Conservation (phyloP, 2,888 invertebrate genomes). For the Tetragonula carbonaria region DNA sequence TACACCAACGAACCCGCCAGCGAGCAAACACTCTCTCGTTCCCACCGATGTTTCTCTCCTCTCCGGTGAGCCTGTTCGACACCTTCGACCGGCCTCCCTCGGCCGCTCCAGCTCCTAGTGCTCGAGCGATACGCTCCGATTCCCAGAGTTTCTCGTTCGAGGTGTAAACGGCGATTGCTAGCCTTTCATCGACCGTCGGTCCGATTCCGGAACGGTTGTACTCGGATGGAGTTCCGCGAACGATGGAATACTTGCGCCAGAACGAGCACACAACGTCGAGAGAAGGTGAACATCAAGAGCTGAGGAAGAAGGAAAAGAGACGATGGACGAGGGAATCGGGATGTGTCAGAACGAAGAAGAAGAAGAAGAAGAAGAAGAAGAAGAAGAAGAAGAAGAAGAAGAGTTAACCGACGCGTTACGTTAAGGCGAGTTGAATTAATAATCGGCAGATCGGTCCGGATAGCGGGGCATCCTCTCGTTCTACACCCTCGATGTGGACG, state of each 20-base stretch:
- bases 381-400: slow-evolving; percentile 15
- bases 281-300: background rate
- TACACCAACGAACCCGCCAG: slow-evolving; percentile 70
- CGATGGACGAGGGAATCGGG: background rate
- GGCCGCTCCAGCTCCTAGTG: slow-evolving; percentile 14
- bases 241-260: slow-evolving; percentile 20
- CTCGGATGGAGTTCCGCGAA: slow-evolving; percentile 31
- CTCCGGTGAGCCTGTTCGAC: slow-evolving; percentile 6
- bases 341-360: background rate
- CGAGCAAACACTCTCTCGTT: slow-evolving; percentile 65
- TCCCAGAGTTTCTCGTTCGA: slow-evolving; percentile 45
- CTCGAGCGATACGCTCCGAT: slow-evolving; percentile 11
- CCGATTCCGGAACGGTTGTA: slow-evolving; percentile 16
- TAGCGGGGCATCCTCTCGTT: slow-evolving; percentile 71
- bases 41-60: slow-evolving; percentile 26
- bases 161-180: slow-evolving; percentile 56
- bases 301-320: too few relatives aligned
- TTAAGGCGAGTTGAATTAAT: slow-evolving; percentile 80
- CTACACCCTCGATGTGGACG: slow-evolving; percentile 23
- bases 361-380: background rate
- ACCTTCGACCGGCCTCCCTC: slow-evolving; percentile 18
- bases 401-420: slow-evolving; percentile 24
- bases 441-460: slow-evolving; percentile 79
- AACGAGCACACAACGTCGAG: background rate
- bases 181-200: slow-evolving; percentile 52